Conservation (phyloP, 2,113 vertebrate genomes). For the Naja naja region DNA sequence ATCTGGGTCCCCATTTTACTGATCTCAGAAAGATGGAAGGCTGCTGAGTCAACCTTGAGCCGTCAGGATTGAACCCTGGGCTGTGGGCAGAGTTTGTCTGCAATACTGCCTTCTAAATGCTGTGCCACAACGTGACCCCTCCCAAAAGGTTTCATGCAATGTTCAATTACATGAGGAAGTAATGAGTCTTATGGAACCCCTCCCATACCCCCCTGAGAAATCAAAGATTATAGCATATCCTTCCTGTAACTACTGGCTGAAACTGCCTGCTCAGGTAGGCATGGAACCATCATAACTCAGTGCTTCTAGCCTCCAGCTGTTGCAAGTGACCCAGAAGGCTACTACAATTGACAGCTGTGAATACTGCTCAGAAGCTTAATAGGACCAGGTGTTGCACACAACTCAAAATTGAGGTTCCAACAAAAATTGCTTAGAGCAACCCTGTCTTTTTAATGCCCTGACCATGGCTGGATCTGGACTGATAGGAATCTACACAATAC, state of each 20-base stretch:
- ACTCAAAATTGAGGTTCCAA: background rate
- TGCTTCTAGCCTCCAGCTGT: background rate
- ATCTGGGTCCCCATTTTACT: background rate
- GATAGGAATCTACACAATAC: background rate
- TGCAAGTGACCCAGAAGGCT: background rate
- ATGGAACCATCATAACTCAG: background rate
- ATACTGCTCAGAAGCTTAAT: background rate
- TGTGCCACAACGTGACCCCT: background rate
- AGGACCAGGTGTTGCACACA: background rate
- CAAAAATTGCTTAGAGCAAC: background rate
- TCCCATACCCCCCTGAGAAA: background rate
- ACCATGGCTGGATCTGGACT: background rate
- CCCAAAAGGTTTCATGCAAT: background rate
- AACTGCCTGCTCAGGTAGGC: background rate
- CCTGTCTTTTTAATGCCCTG: background rate
- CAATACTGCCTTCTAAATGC: background rate
- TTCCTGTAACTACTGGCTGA: background rate
- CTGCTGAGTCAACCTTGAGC: background rate
- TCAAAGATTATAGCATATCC: background rate
- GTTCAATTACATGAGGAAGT: background rate
- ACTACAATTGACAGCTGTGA: background rate
- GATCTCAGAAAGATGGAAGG: background rate
- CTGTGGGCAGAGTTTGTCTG: background rate
- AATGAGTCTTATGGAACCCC: background rate
- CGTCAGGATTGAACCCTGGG: background rate